These are phyloP conservation scores for Parnassius mnemosyne DNA, from an alignment of 2,888 invertebrate species.

Conservation along the genomic window DNA sequence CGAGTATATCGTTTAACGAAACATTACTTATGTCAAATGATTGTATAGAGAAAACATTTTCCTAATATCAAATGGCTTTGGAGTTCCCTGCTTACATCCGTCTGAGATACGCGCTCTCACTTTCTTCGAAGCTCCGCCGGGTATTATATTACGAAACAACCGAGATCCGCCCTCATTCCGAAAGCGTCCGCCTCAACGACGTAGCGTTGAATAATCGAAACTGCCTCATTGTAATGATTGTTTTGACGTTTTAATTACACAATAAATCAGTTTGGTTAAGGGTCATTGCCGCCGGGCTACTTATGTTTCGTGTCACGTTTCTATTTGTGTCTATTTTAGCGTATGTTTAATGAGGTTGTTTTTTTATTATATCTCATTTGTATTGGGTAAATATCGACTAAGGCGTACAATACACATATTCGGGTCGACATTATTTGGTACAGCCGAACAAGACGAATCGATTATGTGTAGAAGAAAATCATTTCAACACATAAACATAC, in stretches of 20 bases:
- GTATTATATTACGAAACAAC: conserved; percentile 57
- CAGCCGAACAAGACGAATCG: too few species aligned
- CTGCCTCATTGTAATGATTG: conserved; percentile 51
- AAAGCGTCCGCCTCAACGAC: conserved; percentile 46
- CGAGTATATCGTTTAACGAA: background rate
- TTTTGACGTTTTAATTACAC: conserved; percentile 42
- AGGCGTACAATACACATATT: too few species aligned
- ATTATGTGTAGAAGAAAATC: too few species aligned
- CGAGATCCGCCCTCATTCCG: conserved; percentile 56
- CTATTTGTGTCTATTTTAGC: background rate
- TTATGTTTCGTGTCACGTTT: conserved; percentile 22
- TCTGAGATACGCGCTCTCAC: conserved; percentile 44
- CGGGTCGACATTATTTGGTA: too few species aligned
- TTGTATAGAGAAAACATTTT: conserved; percentile 21
- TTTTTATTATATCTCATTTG: too few species aligned
- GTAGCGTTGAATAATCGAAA: conserved; percentile 48
- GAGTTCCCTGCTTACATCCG: conserved; percentile 44
- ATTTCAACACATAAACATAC: too few species aligned
- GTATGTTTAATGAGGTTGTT: too few species aligned
- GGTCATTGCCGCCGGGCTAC: conserved; percentile 16
- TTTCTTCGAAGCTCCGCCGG: conserved; percentile 43
- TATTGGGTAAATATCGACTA: too few species aligned
- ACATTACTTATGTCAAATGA: conserved; percentile 13
- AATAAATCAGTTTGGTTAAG: conserved; percentile 40
- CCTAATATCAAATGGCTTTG: conserved; percentile 22